Evolutionary conservation across 2,888 invertebrate genomes (phyloP).

Genomic region (Strigamia transsilvanica): DNA sequence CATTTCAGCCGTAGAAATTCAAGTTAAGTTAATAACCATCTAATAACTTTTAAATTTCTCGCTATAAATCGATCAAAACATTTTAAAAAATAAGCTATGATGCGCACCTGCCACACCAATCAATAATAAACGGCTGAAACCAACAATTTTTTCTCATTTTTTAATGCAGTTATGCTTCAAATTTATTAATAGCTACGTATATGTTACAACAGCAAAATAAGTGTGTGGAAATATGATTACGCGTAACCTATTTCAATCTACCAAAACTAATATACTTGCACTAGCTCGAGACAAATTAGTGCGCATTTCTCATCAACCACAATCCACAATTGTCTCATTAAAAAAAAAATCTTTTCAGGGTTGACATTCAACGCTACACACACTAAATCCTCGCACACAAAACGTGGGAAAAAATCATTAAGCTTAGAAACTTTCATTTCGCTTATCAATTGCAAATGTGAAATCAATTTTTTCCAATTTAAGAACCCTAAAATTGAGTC

Average conservation of each 20-base stretch:
- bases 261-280: neutral
- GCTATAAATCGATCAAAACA: neutral
- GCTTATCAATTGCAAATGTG: neutral
- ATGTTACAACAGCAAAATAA: neutral
- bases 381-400: neutral
- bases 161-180: neutral
- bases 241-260: neutral
- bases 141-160: no score
- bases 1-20: no score
- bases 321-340: slow-evolving; percentile 23
- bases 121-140: no score
- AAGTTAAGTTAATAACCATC: no score
- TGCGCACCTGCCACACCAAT: no score
- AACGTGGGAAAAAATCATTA: neutral
- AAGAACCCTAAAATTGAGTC: neutral
- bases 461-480: slow-evolving; percentile 1
- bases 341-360: neutral
- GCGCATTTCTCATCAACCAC: slow-evolving; percentile 26
- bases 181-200: neutral
- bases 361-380: slow-evolving; percentile 15
- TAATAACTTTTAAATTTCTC: neutral
- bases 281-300: neutral
- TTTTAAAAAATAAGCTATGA: no score
- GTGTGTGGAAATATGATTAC: neutral
- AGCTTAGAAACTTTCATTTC: neutral